These are phyloP conservation scores for Gouania willdenowi DNA, from an alignment of 2,797 vertebrate species.

Conservation along the genomic window DNA sequence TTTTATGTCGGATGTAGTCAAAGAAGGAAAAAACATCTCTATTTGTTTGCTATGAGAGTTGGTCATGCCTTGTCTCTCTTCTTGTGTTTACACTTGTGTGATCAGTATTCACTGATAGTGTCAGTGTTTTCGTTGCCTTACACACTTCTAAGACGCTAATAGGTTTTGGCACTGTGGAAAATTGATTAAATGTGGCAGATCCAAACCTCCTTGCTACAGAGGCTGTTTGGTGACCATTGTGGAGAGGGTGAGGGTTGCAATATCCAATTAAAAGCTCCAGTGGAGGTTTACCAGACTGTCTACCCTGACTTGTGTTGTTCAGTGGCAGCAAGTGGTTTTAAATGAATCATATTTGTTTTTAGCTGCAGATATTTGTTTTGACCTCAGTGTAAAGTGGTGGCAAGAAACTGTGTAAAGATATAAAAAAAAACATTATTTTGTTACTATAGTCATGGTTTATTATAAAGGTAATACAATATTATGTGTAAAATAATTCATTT, in stretches of 20 bases:
- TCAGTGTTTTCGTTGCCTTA: slow-evolving; percentile 19
- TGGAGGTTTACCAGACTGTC: too few relatives aligned
- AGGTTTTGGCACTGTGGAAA: slow-evolving; percentile 59
- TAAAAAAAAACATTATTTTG: too few relatives aligned
- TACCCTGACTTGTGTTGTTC: too few relatives aligned
- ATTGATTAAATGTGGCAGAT: slow-evolving; percentile 61
- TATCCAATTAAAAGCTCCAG: slow-evolving; percentile 43
- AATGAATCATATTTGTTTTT: too few relatives aligned
- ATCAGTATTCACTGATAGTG: slow-evolving; percentile 41
- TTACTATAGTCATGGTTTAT: too few relatives aligned
- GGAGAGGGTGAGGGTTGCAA: slow-evolving; percentile 21
- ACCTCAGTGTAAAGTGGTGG: too few relatives aligned
- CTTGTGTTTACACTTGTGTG: slow-evolving; percentile 35
- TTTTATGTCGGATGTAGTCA: too few relatives aligned
- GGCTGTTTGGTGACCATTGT: slow-evolving; percentile 43
- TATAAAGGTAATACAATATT: too few relatives aligned
- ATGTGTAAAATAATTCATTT: too few relatives aligned
- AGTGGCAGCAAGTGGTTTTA: too few relatives aligned
- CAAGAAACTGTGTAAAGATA: too few relatives aligned
- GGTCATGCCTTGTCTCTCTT: slow-evolving; percentile 17
- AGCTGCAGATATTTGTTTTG: too few relatives aligned
- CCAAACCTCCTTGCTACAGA: slow-evolving; percentile 30
- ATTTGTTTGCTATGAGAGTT: slow-evolving; percentile 2
- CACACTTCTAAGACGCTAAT: slow-evolving; percentile 48
- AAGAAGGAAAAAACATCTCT: not conserved